phyloP scores from a whole-genome alignment of 2,797 vertebrate species.

The Cyclura pinguis region DNA sequence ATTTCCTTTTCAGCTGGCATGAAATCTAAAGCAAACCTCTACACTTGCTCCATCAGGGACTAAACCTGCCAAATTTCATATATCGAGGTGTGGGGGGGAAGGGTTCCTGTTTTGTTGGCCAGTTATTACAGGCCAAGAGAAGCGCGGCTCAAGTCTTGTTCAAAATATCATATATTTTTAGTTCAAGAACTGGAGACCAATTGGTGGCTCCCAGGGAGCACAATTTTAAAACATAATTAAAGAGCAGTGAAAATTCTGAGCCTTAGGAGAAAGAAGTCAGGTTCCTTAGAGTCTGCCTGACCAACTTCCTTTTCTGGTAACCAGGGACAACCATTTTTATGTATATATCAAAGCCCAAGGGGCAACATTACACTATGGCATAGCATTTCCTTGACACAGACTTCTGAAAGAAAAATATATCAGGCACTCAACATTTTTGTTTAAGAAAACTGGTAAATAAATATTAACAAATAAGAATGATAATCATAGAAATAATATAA shows the following conservation, averaged over 20 bases:
- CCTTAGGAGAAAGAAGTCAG: not conserved
- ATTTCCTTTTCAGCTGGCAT: not conserved
- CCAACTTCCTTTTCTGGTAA: not conserved
- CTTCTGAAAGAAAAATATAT: not conserved
- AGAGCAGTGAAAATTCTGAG: not conserved
- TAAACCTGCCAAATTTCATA: not conserved
- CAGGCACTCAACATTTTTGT: not conserved
- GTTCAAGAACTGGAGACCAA: not conserved
- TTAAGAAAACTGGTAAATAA: not conserved
- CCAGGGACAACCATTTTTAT: not conserved
- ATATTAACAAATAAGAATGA: not conserved
- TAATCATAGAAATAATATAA: not conserved
- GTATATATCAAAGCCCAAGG: not conserved
- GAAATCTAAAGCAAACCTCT: not conserved
- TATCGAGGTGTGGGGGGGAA: not conserved
- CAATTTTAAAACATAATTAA: not conserved
- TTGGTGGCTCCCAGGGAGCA: not conserved
- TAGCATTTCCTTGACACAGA: not conserved
- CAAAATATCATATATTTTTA: constrained; percentile 7
- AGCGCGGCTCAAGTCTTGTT: not conserved
- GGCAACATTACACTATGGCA: not conserved
- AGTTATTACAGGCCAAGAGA: not conserved
- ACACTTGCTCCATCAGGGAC: not conserved
- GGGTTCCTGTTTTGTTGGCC: not conserved
- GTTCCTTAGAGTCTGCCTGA: not conserved